Conservation (phyloP, 2,797 vertebrate genomes). For the Trachurus trachurus region DNA sequence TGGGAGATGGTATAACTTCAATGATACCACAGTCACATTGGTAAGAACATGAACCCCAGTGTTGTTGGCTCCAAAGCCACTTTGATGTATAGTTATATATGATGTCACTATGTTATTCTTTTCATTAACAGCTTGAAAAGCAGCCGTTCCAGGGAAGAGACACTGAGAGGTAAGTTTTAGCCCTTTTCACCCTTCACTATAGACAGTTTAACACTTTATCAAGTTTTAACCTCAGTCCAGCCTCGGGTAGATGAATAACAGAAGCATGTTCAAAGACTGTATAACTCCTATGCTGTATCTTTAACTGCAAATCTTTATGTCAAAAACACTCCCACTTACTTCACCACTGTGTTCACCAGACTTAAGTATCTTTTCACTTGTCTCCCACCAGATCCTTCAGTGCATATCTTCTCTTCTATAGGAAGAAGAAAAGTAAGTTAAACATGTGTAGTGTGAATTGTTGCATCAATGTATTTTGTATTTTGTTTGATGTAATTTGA, state of each 20-base stretch:
- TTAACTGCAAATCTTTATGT: too few species aligned
- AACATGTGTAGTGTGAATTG: background rate
- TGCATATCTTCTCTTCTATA: slow-evolving; percentile 75
- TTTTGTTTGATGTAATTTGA: too few species aligned
- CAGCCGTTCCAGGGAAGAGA: fast-evolving
- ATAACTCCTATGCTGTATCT: too few species aligned
- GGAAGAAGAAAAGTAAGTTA: slow-evolving; percentile 63
- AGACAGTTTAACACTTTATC: too few species aligned
- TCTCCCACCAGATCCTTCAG: slow-evolving; percentile 30
- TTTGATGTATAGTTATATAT: background rate
- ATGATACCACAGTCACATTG: slow-evolving; percentile 51
- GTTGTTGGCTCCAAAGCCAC: too few species aligned
- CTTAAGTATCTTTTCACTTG: background rate
- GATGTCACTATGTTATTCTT: background rate
- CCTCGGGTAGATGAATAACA: too few species aligned
- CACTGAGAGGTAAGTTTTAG: slow-evolving; percentile 31
- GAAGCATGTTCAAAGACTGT: too few species aligned
- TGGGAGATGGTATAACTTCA: slow-evolving; percentile 70
- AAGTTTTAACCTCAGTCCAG: too few species aligned
- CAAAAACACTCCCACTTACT: too few species aligned
- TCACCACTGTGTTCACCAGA: too few species aligned
- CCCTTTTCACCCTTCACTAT: too few species aligned
- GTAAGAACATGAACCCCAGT: slow-evolving; percentile 55
- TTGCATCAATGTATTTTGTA: too few species aligned
- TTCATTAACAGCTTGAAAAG: background rate